A percentile compares a stretch with the other conserved stretches of the same genome.
Conservation (phyloP, 2,888 invertebrate genomes). For the Hirtodrosophila cameraria region DNA sequence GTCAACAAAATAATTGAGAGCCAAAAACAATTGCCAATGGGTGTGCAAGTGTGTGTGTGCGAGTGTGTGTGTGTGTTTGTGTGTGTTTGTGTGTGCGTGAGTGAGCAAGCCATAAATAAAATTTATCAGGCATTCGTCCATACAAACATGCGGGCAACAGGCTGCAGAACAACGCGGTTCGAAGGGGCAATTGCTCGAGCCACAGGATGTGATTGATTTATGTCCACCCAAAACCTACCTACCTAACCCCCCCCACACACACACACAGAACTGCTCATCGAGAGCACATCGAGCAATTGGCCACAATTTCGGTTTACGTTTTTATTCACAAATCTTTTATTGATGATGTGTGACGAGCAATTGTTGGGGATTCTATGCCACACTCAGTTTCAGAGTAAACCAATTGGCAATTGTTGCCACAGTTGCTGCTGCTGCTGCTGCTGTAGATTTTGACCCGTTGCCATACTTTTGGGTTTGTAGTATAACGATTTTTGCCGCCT, state of each 20-base stretch:
- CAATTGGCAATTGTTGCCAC: conserved; percentile 10
- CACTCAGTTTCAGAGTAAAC: background rate
- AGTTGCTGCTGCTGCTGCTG: conserved; percentile 14
- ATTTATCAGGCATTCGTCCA: conserved; percentile 33
- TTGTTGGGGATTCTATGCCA: conserved; percentile 12
- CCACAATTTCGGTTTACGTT: conserved; percentile 65
- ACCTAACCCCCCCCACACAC: background rate
- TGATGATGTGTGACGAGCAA: conserved; percentile 71
- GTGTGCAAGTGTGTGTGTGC: conserved; percentile 1
- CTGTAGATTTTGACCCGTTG: conserved; percentile 22
- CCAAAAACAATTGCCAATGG: conserved; percentile 45
- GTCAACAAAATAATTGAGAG: conserved; percentile 57
- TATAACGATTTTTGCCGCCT: conserved; percentile 52
- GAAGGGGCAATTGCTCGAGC: conserved; percentile 52
- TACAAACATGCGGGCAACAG: conserved; percentile 30
- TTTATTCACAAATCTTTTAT: conserved; percentile 65
- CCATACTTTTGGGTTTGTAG: conserved; percentile 21
- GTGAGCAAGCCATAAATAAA: conserved; percentile 63
- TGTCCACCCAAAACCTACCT: too few species aligned
- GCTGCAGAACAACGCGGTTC: conserved; percentile 10
- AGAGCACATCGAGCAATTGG: conserved; percentile 42
- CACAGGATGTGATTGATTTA: conserved; percentile 77
- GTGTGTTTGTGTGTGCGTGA: conserved; percentile 1
- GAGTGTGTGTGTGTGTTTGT: conserved; percentile 11
- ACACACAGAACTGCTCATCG: conserved; percentile 13